phyloP scores from a whole-genome alignment of 1,140 invertebrate species.

The Cyclina sinensis region DNA sequence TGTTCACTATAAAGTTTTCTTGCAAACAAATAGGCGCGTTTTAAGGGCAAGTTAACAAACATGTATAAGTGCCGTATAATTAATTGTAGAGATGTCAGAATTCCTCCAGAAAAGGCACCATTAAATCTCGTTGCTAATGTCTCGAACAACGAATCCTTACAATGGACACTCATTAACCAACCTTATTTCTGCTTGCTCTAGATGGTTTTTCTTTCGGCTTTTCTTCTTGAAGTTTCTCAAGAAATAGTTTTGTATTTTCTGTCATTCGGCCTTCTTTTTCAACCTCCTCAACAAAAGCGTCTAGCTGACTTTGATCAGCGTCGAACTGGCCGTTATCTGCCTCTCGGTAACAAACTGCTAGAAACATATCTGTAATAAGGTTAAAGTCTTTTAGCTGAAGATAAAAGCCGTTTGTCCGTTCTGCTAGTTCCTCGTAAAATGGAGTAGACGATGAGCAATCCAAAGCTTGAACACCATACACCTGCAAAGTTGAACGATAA shows the following conservation, averaged over 20 bases:
- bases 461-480: conserved; percentile 81
- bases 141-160: too few species aligned
- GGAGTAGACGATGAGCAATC: conserved; percentile 3
- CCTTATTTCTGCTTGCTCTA: not conserved
- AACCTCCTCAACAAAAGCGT: conserved; percentile 79
- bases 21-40: too few species aligned
- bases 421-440: conserved; percentile 82
- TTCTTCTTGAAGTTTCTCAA: conserved; percentile 72
- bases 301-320: conserved; percentile 73
- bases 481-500: too few species aligned
- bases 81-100: too few species aligned
- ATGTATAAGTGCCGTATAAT: too few species aligned
- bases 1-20: not conserved
- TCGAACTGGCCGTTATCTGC: conserved; percentile 72
- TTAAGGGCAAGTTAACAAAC: too few species aligned
- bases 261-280: conserved; percentile 78
- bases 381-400: conserved; percentile 78
- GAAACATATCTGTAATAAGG: conserved; percentile 84
- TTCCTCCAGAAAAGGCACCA: too few species aligned
- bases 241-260: conserved; percentile 76
- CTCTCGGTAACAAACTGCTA: conserved; percentile 83
- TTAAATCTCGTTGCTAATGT: too few species aligned
- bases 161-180: too few species aligned
- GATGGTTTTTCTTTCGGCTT: conserved; percentile 29
- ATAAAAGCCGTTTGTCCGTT: conserved; percentile 78